Base-by-base conservation (phyloP, 1,140 invertebrate species). In the Zaprionus africanus region DNA sequence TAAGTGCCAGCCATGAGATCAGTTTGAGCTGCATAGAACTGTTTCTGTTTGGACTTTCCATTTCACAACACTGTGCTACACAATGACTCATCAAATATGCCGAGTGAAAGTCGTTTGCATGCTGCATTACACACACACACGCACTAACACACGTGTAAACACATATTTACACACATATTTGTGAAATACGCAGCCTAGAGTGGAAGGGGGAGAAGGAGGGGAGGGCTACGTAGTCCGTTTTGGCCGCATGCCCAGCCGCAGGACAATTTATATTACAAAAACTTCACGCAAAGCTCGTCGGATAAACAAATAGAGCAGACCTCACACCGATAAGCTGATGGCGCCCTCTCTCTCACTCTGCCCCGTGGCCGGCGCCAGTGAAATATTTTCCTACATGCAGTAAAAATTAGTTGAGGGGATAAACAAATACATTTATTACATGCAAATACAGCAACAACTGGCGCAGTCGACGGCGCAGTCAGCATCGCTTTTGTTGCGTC, bases 361-460 rank as follows among this genome's bases (percentile, higher is more conserved):
- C 19, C 28, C 43, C 62, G 11, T 56, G 63, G 11, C 22, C 63
- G 51, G 34, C 49, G 71, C 46, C 72, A 57, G 46, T 66, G 69
- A 76, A 78, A 82, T 79, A 87, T 86, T 77, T 86, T 77, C 62
- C 56, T 38, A 62, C 74, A 78, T 87, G 70, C 85, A 68, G 78
- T 86, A 54, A 88, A 87, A 87, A 87, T 87, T 87, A 87, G 83
- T 81, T 68, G 74, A 41, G 72, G 85, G 84, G 81, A 87, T 87
- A 87, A 88, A 87, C 83, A 87, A 87, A 87, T 87, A 87, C 83
- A 87, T 87, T 88, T 87, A 87, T 87, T 88, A 87, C 85, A 88
- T 88, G 84, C 84, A 86, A 87, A 88, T 84, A 87, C 83, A 78
- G 73, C 78, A 87, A 82, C 77, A 80, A 87, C 75, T 69, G 56